phyloP scores from a whole-genome alignment of 2,113 vertebrate species.

The Choloepus hoffmanni region DNA sequence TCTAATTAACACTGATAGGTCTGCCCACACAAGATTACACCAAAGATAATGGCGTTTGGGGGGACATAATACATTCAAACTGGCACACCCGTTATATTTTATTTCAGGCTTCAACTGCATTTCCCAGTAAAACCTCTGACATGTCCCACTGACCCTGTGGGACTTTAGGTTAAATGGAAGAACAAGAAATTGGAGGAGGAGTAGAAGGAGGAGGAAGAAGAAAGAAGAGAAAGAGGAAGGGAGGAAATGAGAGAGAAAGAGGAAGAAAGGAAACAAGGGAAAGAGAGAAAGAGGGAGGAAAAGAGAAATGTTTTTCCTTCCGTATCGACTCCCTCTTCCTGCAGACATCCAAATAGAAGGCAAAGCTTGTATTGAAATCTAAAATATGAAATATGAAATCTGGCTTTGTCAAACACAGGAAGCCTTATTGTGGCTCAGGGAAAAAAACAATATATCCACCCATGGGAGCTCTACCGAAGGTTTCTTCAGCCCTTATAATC shows the following conservation, averaged over 20 bases:
- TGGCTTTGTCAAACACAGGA: slow-evolving; percentile 3
- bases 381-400: background rate
- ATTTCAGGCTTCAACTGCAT: background rate
- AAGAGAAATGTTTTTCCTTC: background rate
- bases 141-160: background rate
- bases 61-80: too few relatives aligned
- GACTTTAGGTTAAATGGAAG: background rate
- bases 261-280: background rate
- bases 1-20: too few relatives aligned
- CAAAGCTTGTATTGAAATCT: background rate
- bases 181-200: background rate
- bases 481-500: background rate
- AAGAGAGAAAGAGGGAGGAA: too few relatives aligned
- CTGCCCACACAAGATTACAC: too few relatives aligned
- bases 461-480: background rate
- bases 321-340: background rate
- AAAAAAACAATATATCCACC: background rate
- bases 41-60: too few relatives aligned
- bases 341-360: slow-evolving; percentile 14
- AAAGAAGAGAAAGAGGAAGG: background rate
- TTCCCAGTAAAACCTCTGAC: background rate
- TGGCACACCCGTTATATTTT: background rate
- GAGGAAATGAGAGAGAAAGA: too few relatives aligned
- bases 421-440: background rate
- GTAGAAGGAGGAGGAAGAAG: background rate